Evolutionary conservation across 2,797 vertebrate genomes (phyloP), one percentile per base, ranked within the genome.

Genomic region (Cirrhinus mrigala): DNA sequence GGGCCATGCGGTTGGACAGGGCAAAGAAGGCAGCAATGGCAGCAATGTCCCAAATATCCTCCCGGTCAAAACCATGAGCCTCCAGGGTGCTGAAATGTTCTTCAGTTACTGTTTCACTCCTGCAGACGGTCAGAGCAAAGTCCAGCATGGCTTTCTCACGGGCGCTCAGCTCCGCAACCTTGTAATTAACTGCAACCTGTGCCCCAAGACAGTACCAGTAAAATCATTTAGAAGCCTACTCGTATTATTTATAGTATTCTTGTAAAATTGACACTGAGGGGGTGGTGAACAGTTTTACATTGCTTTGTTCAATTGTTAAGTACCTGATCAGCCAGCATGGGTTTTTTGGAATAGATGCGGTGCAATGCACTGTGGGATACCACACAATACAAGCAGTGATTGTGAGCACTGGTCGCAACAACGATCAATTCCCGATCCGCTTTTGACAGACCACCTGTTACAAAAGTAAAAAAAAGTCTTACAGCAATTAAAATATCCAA

Each of bases 1-100:
- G 96, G n/a, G 95, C 95, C 18, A 98, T 91, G 0, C 93, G 91
- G 85, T 96, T 98, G 54, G 96, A 96, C 95, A 96, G 94, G n/a
- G 96, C 95, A 66, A 97, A 97, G 89, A 97, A 98, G 12, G 95
- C 95, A 10, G 96, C 85, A 37, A 97, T 93, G 87, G 94, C 92
- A 18, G 93, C 95, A 18, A 97, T 97, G 90, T 97, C 97, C 97
- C 97, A 98, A 71, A 95, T 94, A 1, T 97, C 96, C 88, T 98
- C 97, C 0, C 86, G 91, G 87, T 96, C 94, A 75, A 98, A 97
- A 12, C 96, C 96, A 0, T 94, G 95, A n/a, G 91, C 90, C 89
- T 97, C 94, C 70, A 98, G 91, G 46, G 94, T 90, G 89, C 87
- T 89, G 79, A 98, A 96, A 86, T 96, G 96, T 84, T 95, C 88